phyloP scores from a whole-genome alignment of 2,888 invertebrate genomes.

The Xestia rhomboidea region DNA sequence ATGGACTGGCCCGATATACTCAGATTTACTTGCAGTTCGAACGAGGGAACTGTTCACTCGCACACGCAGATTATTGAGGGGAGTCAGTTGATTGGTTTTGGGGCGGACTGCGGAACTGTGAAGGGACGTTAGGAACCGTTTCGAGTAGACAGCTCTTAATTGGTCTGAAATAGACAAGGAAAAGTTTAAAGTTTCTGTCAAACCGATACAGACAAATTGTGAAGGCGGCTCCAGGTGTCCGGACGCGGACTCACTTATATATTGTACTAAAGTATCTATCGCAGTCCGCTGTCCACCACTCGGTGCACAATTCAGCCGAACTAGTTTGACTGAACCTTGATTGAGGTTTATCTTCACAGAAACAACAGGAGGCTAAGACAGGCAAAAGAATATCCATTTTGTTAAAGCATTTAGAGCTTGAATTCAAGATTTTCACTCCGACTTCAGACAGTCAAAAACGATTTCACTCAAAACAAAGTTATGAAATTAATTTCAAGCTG shows the following conservation, averaged over 20 bases:
- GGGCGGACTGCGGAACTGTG: slow-evolving; percentile 11
- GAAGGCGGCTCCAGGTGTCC: not conserved
- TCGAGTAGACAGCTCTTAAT: slow-evolving; percentile 22
- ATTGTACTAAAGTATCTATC: not conserved
- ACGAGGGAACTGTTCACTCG: slow-evolving; percentile 45
- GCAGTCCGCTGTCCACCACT: not conserved
- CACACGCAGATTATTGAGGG: slow-evolving; percentile 40
- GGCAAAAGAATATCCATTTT: too few relatives aligned
- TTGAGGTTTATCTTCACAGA: not conserved
- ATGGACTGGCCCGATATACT: slow-evolving; percentile 55
- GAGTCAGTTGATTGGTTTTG: slow-evolving; percentile 50
- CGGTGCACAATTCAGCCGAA: not conserved
- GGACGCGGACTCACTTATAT: not conserved
- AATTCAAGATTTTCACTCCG: slow-evolving; percentile 2
- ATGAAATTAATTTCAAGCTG: slow-evolving; percentile 32
- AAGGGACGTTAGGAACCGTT: slow-evolving; percentile 19
- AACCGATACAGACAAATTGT: not conserved
- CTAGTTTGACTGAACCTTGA: not conserved
- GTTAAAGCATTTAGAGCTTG: not conserved
- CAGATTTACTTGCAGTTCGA: slow-evolving; percentile 45
- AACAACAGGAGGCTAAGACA: slow-evolving; percentile 4
- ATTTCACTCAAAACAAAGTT: slow-evolving; percentile 30
- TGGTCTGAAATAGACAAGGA: not conserved
- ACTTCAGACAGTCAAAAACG: not conserved
- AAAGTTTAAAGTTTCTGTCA: not conserved